Evolutionary conservation across 2,113 vertebrate species (phyloP).

Genomic region (Nicator chloris): DNA sequence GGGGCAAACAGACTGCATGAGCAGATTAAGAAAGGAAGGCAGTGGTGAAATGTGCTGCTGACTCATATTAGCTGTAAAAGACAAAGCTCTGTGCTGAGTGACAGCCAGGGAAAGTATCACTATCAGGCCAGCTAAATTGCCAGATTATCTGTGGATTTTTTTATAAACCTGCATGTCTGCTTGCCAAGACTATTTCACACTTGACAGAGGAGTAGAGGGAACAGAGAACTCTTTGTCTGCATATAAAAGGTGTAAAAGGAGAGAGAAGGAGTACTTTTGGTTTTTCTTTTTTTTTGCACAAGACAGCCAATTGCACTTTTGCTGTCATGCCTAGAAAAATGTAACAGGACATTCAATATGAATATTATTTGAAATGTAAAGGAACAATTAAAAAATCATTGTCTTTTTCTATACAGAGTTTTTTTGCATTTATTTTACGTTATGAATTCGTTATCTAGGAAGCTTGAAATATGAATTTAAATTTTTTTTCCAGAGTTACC

Average conservation of each 20-base stretch:
- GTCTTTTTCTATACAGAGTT: neutral
- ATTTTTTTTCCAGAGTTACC: neutral
- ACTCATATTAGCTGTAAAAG: neutral
- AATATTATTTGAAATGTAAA: neutral
- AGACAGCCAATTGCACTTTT: neutral
- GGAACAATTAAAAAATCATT: neutral
- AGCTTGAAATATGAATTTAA: neutral
- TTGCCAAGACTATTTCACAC: neutral
- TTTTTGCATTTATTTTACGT: neutral
- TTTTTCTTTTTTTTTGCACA: neutral
- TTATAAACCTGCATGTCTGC: neutral
- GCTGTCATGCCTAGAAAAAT: neutral
- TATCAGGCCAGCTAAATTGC: neutral
- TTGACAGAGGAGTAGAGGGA: neutral
- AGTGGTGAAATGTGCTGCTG: neutral
- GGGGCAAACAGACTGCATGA: neutral
- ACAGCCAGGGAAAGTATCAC: neutral
- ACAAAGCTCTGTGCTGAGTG: neutral
- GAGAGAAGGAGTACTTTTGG: neutral
- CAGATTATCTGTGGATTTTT: neutral
- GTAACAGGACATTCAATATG: neutral
- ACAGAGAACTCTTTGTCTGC: neutral
- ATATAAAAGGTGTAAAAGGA: neutral
- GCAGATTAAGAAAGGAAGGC: neutral
- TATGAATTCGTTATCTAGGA: neutral